phyloP scores from a whole-genome alignment of 2,797 vertebrate species.

The Onychomys torridus region DNA sequence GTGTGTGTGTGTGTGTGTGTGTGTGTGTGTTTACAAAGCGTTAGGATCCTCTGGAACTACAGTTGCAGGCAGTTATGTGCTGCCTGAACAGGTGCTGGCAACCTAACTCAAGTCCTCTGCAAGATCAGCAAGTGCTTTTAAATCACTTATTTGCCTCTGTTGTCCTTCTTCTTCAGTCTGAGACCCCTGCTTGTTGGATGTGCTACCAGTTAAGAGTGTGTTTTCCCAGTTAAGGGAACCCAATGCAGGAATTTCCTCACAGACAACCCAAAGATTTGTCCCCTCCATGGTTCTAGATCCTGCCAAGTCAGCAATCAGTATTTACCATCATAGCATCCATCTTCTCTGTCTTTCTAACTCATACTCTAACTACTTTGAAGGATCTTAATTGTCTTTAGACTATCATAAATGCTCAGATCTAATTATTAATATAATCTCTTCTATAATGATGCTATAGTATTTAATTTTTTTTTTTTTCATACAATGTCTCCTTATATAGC shows the following conservation, averaged over 20 bases:
- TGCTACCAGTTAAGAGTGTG: background rate
- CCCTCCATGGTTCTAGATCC: background rate
- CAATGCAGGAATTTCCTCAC: background rate
- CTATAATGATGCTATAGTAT: background rate
- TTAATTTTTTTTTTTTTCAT: background rate
- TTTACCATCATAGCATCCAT: background rate
- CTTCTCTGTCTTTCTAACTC: background rate
- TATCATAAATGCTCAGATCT: background rate
- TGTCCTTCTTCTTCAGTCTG: background rate
- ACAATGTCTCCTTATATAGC: background rate
- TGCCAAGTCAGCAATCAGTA: background rate
- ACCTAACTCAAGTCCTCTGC: background rate
- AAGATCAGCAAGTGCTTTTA: background rate
- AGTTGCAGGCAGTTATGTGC: background rate
- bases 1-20: fast-evolving
- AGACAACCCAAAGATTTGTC: background rate
- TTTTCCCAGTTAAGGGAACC: background rate
- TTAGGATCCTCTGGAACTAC: background rate
- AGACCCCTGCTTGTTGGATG: no score
- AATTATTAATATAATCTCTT: constrained; percentile 27
- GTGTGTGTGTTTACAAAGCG: background rate
- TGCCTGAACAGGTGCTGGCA: background rate
- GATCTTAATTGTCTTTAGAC: background rate
- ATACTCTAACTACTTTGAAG: background rate
- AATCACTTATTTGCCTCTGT: background rate